A percentile compares a stretch with the other conserved stretches of the same genome.
These are phyloP conservation scores for Polypedilum pembai DNA, from an alignment of 1,140 invertebrate genomes.

Conservation along the genomic window DNA sequence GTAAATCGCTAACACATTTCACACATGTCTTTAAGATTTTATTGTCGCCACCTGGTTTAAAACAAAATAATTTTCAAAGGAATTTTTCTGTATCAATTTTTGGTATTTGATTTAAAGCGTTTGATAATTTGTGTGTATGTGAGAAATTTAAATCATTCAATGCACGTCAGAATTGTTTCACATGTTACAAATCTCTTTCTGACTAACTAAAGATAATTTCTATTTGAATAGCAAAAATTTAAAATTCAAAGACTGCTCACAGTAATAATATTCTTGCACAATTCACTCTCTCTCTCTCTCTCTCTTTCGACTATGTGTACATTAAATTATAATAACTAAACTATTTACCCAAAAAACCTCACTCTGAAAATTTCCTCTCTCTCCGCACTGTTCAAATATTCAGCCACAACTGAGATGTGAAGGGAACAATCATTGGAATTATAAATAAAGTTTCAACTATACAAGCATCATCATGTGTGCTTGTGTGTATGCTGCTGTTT, in stretches of 20 bases:
- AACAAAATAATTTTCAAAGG: no score
- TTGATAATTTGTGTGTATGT: no score
- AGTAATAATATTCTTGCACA: not conserved
- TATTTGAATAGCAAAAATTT: not conserved
- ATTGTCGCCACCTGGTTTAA: no score
- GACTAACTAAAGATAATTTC: no score
- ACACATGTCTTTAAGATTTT: no score
- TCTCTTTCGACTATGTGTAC: not conserved
- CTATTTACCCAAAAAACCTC: not conserved
- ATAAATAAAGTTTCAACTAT: not conserved
- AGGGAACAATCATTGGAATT: slow-evolving; percentile 12
- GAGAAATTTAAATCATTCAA: no score
- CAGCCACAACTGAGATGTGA: slow-evolving; percentile 15
- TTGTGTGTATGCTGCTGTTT: not conserved
- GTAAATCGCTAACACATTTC: no score
- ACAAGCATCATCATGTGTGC: not conserved
- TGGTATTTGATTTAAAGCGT: no score
- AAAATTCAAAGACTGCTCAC: slow-evolving; percentile 13
- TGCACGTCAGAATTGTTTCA: no score
- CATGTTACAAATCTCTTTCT: no score
- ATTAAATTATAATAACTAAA: slow-evolving; percentile 15
- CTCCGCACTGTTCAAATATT: not conserved
- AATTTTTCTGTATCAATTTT: no score
- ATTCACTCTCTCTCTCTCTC: not conserved
- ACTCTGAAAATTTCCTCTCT: no score